Conservation (phyloP, 1,140 invertebrate genomes). For the Pollicipes pollicipes region DNA sequence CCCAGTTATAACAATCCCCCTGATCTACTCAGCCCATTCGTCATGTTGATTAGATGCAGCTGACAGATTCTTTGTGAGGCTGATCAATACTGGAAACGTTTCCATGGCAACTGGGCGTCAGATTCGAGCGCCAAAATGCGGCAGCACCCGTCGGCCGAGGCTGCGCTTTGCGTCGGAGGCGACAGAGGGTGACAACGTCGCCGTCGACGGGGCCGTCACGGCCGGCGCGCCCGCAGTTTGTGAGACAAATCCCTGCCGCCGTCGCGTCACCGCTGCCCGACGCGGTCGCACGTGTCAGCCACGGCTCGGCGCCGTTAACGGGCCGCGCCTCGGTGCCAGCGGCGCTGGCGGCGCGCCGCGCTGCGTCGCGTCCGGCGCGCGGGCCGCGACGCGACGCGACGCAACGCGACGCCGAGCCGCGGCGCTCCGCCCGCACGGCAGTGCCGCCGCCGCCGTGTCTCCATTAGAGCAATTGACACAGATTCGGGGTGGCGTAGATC, state of each 20-base stretch:
- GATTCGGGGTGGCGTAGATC: neutral
- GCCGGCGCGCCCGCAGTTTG: no score
- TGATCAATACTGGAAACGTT: slow-evolving; percentile 2
- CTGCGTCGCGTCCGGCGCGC: neutral
- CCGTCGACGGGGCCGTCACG: neutral
- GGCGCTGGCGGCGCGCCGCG: no score
- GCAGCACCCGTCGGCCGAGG: neutral
- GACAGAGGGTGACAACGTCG: neutral
- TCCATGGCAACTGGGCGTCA: neutral
- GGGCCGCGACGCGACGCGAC: no score
- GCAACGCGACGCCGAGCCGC: no score
- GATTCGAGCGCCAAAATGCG: neutral
- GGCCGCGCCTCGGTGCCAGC: neutral
- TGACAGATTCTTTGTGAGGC: neutral
- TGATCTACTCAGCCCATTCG: neutral
- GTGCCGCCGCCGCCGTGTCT: neutral
- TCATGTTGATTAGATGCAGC: slow-evolving; percentile 1
- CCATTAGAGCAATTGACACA: neutral
- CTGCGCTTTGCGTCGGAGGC: neutral
- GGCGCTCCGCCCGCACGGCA: no score
- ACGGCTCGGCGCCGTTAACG: neutral
- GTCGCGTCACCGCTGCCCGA: no score
- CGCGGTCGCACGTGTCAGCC: no score
- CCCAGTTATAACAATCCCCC: slow-evolving; percentile 1
- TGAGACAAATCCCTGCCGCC: no score